Percentiles rank a stretch among this genome's conserved stretches.
phyloP scores from a whole-genome alignment of 2,888 invertebrate genomes.

The Scaptomyza parva region DNA sequence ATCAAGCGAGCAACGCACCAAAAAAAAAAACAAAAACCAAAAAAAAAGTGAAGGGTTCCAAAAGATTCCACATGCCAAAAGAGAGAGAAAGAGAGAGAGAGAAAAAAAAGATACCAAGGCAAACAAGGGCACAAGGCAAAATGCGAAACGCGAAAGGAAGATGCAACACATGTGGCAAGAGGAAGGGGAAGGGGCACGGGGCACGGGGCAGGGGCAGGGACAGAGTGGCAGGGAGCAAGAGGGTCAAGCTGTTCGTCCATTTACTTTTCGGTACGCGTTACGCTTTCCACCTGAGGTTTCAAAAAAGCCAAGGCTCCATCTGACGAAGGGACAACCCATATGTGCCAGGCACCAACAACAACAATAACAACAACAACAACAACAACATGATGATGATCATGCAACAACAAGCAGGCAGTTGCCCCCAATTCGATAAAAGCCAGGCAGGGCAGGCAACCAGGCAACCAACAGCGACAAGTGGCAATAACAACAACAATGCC shows the following conservation, averaged over 20 bases:
- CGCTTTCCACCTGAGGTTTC: slow-evolving; percentile 74
- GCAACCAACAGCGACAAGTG: slow-evolving; percentile 77
- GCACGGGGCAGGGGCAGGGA: neutral
- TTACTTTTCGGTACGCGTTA: slow-evolving; percentile 78
- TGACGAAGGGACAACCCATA: slow-evolving; percentile 41
- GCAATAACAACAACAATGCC: slow-evolving; percentile 25
- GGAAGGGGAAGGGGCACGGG: neutral
- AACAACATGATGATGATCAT: slow-evolving; percentile 9
- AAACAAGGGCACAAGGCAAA: slow-evolving; percentile 56
- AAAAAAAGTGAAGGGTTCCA: slow-evolving; percentile 81
- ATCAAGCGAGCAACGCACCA: slow-evolving; percentile 56
- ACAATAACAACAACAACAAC: slow-evolving; percentile 15
- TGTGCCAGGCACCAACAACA: too few species aligned
- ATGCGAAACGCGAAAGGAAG: slow-evolving; percentile 38
- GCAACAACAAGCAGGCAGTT: slow-evolving; percentile 7
- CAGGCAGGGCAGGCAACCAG: slow-evolving; percentile 39
- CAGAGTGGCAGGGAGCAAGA: too few species aligned
- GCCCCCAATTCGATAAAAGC: slow-evolving; percentile 15
- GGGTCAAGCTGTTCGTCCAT: slow-evolving; percentile 53
- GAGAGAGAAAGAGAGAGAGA: neutral
- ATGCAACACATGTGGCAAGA: too few species aligned
- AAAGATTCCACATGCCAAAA: slow-evolving; percentile 6
- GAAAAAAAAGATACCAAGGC: slow-evolving; percentile 29
- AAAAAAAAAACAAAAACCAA: too few species aligned
- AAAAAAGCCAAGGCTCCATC: slow-evolving; percentile 9